These are phyloP conservation scores for Climacteris rufus DNA, from an alignment of 2,113 vertebrate genomes.

Conservation along the genomic window DNA sequence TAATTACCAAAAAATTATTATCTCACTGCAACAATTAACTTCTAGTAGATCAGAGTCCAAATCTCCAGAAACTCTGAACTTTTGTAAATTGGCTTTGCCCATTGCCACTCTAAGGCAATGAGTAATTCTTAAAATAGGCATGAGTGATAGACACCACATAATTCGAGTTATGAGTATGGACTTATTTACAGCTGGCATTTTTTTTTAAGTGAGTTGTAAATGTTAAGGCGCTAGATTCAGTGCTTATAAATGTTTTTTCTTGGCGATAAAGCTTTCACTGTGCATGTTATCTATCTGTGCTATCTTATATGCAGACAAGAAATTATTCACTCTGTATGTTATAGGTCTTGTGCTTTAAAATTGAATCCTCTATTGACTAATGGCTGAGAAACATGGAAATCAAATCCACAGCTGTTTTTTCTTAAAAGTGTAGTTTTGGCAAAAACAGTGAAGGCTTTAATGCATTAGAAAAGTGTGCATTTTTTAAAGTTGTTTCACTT, in stretches of 20 bases:
- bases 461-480: neutral
- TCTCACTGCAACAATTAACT: constrained; percentile 67
- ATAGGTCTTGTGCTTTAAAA: constrained; percentile 6
- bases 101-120: neutral
- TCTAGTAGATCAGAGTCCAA: neutral
- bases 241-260: constrained; percentile 73
- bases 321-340: neutral
- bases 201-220: constrained; percentile 55
- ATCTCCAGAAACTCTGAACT: constrained; percentile 15
- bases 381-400: neutral
- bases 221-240: constrained; percentile 45
- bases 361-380: constrained; percentile 21
- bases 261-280: constrained; percentile 76
- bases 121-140: constrained; percentile 6
- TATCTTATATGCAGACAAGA: constrained; percentile 35
- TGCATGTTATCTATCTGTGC: constrained; percentile 61
- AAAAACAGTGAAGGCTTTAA: constrained; percentile 4
- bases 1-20: constrained; percentile 69
- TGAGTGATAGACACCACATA: neutral
- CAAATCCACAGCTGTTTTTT: constrained; percentile 50
- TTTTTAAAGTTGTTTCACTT: constrained; percentile 50
- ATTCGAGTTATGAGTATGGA: constrained; percentile 37
- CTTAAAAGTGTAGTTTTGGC: constrained; percentile 39
- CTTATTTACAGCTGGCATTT: constrained; percentile 68
- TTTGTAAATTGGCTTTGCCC: constrained; percentile 5